Conservation (phyloP, 2,797 vertebrate species). For the Phaenicophaeus curvirostris region DNA sequence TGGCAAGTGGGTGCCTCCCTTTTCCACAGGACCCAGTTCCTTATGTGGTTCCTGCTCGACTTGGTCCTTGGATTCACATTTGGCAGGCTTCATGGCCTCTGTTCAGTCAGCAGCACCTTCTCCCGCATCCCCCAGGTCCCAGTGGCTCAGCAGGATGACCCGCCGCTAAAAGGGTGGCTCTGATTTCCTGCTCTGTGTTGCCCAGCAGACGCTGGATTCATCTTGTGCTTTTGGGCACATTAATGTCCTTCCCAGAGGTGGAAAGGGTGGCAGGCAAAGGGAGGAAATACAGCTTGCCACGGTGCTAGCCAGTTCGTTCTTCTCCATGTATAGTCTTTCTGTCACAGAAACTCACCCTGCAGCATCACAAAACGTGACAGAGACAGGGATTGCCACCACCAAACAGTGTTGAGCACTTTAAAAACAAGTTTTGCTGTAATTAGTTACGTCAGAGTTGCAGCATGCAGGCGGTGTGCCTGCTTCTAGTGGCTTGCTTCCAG, state of each 20-base stretch:
- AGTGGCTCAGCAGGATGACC: neutral
- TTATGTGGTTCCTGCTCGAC: neutral
- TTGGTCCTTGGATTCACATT: neutral
- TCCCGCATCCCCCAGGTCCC: neutral
- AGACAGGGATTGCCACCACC: neutral
- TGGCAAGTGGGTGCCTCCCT: neutral
- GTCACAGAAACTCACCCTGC: neutral
- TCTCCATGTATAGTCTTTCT: neutral
- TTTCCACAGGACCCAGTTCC: neutral
- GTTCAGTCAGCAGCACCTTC: neutral
- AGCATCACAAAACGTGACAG: neutral
- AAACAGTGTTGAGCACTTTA: neutral
- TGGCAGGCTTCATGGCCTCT: neutral
- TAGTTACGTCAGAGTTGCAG: constrained; percentile 6
- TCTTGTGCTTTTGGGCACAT: neutral
- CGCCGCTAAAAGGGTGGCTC: neutral
- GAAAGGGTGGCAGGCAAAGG: neutral
- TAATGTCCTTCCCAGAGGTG: neutral
- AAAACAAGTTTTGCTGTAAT: constrained; percentile 28
- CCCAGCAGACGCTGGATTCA: neutral
- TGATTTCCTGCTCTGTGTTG: neutral
- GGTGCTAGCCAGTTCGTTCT: neutral
- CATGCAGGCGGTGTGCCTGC: neutral
- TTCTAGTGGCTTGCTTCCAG: constrained; percentile 34
- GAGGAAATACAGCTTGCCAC: neutral